Percentiles rank a stretch among this genome's conserved stretches.
phyloP scores from a whole-genome alignment of 2,113 vertebrate genomes.

The Urocitellus parryii region DNA sequence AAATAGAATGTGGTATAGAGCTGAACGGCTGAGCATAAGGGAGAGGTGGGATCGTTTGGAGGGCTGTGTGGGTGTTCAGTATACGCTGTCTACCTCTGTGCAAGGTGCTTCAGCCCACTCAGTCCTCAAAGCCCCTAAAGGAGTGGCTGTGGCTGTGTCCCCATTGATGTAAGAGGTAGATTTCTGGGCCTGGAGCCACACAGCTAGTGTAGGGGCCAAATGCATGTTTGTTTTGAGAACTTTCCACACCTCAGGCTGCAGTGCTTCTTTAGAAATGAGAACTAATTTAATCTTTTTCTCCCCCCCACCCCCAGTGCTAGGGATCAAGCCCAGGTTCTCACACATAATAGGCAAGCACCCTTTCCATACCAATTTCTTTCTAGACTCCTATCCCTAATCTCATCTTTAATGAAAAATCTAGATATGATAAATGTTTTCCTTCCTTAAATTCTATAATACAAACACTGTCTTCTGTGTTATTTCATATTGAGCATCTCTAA shows the following conservation, averaged over 20 bases:
- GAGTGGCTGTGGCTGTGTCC: background rate
- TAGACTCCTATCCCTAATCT: background rate
- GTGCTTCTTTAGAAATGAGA: too few species aligned
- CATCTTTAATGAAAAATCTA: background rate
- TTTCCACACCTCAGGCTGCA: too few species aligned
- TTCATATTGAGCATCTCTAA: background rate
- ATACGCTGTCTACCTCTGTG: background rate
- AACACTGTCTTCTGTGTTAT: background rate
- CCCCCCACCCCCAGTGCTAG: background rate
- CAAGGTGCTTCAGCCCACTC: background rate
- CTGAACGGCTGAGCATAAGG: fast-evolving
- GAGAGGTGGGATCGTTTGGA: background rate
- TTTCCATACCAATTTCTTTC: too few species aligned
- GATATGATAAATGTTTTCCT: background rate
- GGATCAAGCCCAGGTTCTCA: background rate
- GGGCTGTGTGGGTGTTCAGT: too few species aligned
- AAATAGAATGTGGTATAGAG: background rate
- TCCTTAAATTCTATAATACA: background rate
- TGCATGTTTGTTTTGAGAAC: too few species aligned
- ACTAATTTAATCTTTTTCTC: too few species aligned
- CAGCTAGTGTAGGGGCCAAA: too few species aligned
- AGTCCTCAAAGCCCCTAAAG: background rate
- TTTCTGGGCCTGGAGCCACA: background rate
- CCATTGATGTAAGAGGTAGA: too few species aligned
- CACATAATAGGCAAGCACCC: too few species aligned